Conservation (phyloP, 2,888 invertebrate genomes). For the Biston betularia region DNA sequence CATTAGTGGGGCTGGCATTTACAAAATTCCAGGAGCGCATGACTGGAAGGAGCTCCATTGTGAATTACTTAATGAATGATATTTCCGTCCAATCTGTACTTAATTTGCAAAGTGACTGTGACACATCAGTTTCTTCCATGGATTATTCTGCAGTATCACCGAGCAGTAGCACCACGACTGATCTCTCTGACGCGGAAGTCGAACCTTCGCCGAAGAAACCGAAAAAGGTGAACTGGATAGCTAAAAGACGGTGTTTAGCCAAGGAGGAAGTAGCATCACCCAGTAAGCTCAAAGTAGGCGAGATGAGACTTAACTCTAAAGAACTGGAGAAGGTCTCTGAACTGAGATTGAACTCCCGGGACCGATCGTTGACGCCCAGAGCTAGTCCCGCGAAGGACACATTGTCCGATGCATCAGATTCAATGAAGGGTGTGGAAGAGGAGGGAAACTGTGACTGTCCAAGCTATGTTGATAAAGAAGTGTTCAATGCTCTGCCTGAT, state of each 20-base stretch:
- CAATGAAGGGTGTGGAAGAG: constrained; percentile 74
- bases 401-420: constrained; percentile 73
- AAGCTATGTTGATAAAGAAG: constrained; percentile 88
- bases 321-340: constrained; percentile 86
- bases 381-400: constrained; percentile 80
- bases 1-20: constrained; percentile 92
- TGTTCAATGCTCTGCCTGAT: constrained; percentile 89
- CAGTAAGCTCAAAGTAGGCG: constrained; percentile 89
- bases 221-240: constrained; percentile 82
- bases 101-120: constrained; percentile 87
- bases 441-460: constrained; percentile 85
- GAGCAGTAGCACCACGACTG: constrained; percentile 83
- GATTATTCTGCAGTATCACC: constrained; percentile 81
- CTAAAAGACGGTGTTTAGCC: constrained; percentile 78
- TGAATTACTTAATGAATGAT: constrained; percentile 91
- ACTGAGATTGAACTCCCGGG: constrained; percentile 76
- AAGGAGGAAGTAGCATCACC: constrained; percentile 88
- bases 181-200: constrained; percentile 89
- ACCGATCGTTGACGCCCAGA: constrained; percentile 77
- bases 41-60: constrained; percentile 89
- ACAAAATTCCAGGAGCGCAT: constrained; percentile 92
- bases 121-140: constrained; percentile 78
- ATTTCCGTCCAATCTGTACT: constrained; percentile 92
- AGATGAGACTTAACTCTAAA: constrained; percentile 88
- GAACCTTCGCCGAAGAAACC: constrained; percentile 93